Conservation (phyloP, 2,113 vertebrate species). For the Sakesphorus luctuosus region DNA sequence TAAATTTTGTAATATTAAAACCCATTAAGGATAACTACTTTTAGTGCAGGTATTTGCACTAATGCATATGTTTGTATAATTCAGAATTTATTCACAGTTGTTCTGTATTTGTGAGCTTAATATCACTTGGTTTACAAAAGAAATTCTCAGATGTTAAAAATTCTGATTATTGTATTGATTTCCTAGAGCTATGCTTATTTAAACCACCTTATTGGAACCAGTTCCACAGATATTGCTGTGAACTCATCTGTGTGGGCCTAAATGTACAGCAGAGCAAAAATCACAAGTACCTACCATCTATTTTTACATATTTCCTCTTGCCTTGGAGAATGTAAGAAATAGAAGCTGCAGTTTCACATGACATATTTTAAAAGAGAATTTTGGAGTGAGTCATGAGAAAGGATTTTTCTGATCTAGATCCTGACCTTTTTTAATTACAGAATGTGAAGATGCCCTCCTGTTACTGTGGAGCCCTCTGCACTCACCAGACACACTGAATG, state of each 20-base stretch:
- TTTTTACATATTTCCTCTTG: neutral
- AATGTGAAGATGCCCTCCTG: neutral
- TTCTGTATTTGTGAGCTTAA: neutral
- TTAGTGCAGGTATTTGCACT: neutral
- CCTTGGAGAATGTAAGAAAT: neutral
- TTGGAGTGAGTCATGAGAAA: neutral
- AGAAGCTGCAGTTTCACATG: neutral
- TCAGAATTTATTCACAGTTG: neutral
- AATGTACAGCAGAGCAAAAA: neutral
- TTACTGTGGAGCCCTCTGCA: slow-evolving; percentile 1
- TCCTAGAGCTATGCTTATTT: neutral
- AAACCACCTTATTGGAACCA: neutral
- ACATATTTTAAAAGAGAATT: slow-evolving; percentile 16
- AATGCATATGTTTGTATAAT: neutral
- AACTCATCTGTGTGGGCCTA: neutral
- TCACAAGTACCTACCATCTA: neutral
- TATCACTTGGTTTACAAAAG: neutral
- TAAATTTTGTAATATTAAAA: neutral
- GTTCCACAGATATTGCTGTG: neutral
- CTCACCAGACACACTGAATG: neutral
- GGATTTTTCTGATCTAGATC: slow-evolving; percentile 8
- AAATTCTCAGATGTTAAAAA: neutral
- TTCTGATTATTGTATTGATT: neutral
- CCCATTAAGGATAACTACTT: neutral
- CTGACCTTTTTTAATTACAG: neutral